These are phyloP conservation scores for Tinea trinotella DNA, from an alignment of 2,888 invertebrate species.

Conservation along the genomic window DNA sequence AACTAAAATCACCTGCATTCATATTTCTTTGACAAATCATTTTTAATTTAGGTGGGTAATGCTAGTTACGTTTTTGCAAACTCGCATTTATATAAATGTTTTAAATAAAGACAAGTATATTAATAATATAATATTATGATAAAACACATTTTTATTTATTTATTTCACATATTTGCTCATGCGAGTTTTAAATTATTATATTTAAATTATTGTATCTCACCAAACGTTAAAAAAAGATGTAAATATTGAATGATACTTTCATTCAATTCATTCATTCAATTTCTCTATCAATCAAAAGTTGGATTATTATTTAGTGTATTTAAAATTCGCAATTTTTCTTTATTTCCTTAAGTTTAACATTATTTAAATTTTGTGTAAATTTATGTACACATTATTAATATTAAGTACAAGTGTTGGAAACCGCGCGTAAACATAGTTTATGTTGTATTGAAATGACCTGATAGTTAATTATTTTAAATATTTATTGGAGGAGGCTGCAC, in stretches of 20 bases:
- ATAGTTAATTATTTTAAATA: conserved; percentile 28
- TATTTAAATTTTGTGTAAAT: neutral
- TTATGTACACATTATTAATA: neutral
- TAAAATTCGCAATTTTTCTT: neutral
- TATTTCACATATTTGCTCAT: no score
- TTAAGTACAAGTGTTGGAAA: neutral
- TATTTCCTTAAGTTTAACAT: neutral
- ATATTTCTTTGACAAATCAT: neutral
- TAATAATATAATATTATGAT: no score
- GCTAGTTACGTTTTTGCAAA: no score
- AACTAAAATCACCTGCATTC: neutral
- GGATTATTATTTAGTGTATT: conserved; percentile 1
- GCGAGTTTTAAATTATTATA: no score
- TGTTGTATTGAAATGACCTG: conserved; percentile 37
- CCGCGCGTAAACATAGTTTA: conserved; percentile 22
- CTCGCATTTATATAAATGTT: no score
- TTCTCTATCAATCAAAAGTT: neutral
- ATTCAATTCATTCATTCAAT: neutral
- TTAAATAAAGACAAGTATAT: no score
- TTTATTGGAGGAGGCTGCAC: conserved; percentile 10
- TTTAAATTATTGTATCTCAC: no score
- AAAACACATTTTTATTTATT: no score
- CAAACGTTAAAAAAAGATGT: no score
- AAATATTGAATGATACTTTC: no score
- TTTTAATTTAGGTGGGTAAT: no score